Base-by-base conservation (phyloP, 2,797 vertebrate genomes). In the Poecilia wingei region DNA sequence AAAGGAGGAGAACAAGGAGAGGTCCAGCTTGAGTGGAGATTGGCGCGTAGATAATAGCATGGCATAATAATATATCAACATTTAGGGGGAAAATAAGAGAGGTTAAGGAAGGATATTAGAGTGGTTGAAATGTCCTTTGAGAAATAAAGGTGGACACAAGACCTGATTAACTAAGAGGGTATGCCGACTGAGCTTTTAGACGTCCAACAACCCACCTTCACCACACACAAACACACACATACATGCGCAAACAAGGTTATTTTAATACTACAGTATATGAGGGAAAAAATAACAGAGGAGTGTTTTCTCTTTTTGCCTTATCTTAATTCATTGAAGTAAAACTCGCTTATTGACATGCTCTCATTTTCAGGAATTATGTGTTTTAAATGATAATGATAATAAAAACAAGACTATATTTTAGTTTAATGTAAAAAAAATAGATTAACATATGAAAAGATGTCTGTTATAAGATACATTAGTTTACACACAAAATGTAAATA, bases 31-130 rank as follows among this genome's bases (percentile, higher is more conserved):
- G 93, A 94, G 92, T 90, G 88, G 93, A 92, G 93, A 92, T 87
- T 91, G 90, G 93, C 74, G 78, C 51, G 85, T 91, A 91, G 92
- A 93, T 94, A 94, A 94, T 94, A 94, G 93, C 92, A 87, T 91
- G 85, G 93, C 93, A 95, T 93, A 94, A 93, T 94, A 93, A 95
- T 94, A 94, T 92, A 94, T 94, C 94, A 94, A 94, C 86, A 93
- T 94, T 94, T 93, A 92, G 91, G 94, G 92, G 91, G 90, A 92
- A 94, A 94, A 95, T 93, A 94, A 93, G 92, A 93, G 92, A 94
- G 92, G 93, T 94, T 93, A 93, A 93, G 88, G 91, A 93, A 94
- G 90, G 92, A 94, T 93, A 91, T 94, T 91, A 93, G 91, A 94
- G 93, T 92, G 88, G 93, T 84, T 91, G 90, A 91, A 93, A 94